phyloP scores from a whole-genome alignment of 2,888 invertebrate genomes.

The Phortica magna region DNA sequence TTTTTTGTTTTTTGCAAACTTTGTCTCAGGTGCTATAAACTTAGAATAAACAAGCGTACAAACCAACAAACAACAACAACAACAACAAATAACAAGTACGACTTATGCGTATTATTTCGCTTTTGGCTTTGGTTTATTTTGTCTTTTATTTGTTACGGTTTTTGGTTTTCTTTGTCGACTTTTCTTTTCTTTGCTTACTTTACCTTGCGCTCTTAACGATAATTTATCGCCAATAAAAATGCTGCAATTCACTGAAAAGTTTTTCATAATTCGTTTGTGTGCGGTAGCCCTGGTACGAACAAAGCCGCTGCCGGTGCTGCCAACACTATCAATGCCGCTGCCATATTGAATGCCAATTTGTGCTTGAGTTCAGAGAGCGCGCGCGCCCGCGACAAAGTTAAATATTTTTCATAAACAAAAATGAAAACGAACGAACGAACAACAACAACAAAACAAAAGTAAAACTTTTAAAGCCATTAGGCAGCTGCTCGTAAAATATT shows the following conservation, averaged over 20 bases:
- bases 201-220: neutral
- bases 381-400: constrained; percentile 47
- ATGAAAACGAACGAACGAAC: too few species aligned
- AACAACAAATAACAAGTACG: neutral
- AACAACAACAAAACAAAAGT: too few species aligned
- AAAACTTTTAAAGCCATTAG: constrained; percentile 46
- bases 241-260: neutral
- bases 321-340: too few species aligned
- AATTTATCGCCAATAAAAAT: constrained; percentile 30
- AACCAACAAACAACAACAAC: neutral
- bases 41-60: neutral
- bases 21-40: neutral
- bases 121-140: neutral
- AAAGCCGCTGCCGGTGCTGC: too few species aligned
- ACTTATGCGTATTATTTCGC: neutral
- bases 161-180: neutral
- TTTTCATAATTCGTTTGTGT: constrained; percentile 10
- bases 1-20: neutral
- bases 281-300: neutral
- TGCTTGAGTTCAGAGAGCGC: neutral
- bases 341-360: too few species aligned
- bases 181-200: neutral
- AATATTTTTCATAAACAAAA: constrained; percentile 68
- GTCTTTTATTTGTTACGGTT: neutral
- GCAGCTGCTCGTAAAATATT: constrained; percentile 29